Base-by-base conservation (phyloP, 2,113 vertebrate genomes). In the Trogon melanurus region DNA sequence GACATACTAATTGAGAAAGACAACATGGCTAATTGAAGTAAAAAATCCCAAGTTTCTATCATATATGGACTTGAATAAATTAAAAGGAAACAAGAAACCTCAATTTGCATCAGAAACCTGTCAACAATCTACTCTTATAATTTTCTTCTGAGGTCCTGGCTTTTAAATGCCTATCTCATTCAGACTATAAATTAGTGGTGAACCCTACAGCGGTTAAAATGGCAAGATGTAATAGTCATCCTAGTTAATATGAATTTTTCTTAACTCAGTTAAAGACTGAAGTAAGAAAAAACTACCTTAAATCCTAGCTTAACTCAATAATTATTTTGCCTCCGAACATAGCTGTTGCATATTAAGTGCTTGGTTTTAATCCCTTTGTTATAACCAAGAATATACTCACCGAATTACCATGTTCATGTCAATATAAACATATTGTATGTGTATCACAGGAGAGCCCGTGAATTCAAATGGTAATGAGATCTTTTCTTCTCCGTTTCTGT, bases 401-500 rank as follows among this genome's bases (percentile, higher is more conserved):
- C 51, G 74, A 91, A 88, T 86, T 64, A 81, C 86, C 65, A 74
- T 60, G 65, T 84, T 92, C 84, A 27, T 47, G n/a, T 93, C 81
- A 83, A 85, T 94, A 92, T 92, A 91, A 95, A 97, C 94, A 94
- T 96, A 97, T 65, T 85, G 66, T 83, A 79, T 66, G 83, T 87
- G 70, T 92, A 95, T 91, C 91, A 61, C 86, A 93, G 93, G 69
- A 95, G 62, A 89, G 66, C 54, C 85, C 38, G 58, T 91, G 93
- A 94, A 96, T 93, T 97, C 85, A 96, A 96, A 94, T 96, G 95
- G 78, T 95, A 96, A 96, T 96, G 85, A 95, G 91, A 91, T 87
- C 80, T 66, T 94, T 89, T 96, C 53, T 90, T 85, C 85, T 70
- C 90, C 85, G 30, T 93, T 93, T 86, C 89, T 95, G 67, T 79